Evolutionary conservation across 2,888 invertebrate genomes (phyloP), one percentile per base, ranked within the genome.

Genomic region (Mythimna lalbum): DNA sequence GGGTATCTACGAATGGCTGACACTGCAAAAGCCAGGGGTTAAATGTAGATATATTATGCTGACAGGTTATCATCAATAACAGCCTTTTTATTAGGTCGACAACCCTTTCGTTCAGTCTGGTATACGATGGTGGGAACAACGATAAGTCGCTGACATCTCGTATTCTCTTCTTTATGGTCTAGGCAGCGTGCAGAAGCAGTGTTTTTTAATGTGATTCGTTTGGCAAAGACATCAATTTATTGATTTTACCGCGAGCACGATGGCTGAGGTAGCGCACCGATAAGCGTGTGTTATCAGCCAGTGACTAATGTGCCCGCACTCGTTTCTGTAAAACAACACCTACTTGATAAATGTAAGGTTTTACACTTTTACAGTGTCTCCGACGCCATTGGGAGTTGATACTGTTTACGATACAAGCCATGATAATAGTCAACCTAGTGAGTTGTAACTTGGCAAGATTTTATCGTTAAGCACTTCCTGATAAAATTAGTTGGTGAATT

Each of bases 281-380:
- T 83, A 83, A 82, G 81, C 60, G 21, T 14, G n/a, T 50, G 72
- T 70, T 83, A 84, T 83, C 85, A 79, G 52, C 55, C 21, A 39
- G 59, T 76, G 60, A 82, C 77, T 84, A 76, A 82, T 75, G 50
- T 56, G 68, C 63, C 52, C 50, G 69, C 23, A 66, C 63, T 78
- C 53, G 49, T 61, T 56, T 69, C 49, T 62, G 52, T 49, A 56
- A n/a, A 68, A 76, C 67, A 73, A 53, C 17, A 53, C 47, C 53
- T 27, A 57, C 31, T 57, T 60, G 49, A 67, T 65, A 55, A 69
- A 52, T 27, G 50, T 43, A 31, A 72, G 77, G 78, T 75, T 63
- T 65, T 31, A 78, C 61, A 57, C 47, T 60, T 56, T 65, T 33
- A 79, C 62, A 23, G 55, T 76, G 67, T 63, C 23, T 56, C 39